Conservation (phyloP, 2,113 vertebrate genomes). For the Hemibagrus wyckioides region DNA sequence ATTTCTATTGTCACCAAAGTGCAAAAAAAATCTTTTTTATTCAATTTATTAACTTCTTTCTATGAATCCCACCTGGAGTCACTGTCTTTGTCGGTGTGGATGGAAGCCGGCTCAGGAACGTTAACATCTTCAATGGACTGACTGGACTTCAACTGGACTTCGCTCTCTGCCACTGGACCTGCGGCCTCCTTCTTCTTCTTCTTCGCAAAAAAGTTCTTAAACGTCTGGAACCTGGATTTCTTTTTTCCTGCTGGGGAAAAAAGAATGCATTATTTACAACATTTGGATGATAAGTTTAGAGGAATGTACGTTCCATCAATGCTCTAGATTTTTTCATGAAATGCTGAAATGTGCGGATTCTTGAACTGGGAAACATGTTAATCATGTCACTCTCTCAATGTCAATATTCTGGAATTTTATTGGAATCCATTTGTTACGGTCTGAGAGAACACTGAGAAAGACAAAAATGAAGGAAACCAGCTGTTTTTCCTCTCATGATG, state of each 20-base stretch:
- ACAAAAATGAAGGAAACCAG: neutral
- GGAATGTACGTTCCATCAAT: conserved; percentile 3
- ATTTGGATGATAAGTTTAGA: neutral
- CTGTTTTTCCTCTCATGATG: neutral
- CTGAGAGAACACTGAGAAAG: neutral
- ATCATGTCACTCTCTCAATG: neutral
- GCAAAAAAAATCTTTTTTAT: no score
- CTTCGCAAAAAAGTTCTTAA: conserved; percentile 88
- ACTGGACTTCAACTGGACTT: conserved; percentile 69
- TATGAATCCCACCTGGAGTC: conserved; percentile 73
- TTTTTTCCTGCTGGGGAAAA: conserved; percentile 81
- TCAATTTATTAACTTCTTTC: neutral
- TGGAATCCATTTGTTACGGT: neutral
- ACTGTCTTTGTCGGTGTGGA: conserved; percentile 56
- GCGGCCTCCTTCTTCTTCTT: conserved; percentile 83
- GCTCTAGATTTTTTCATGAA: neutral
- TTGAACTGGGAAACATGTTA: neutral
- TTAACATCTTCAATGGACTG: conserved; percentile 80
- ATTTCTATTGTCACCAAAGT: neutral
- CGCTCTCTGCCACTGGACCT: conserved; percentile 55
- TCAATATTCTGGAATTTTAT: neutral
- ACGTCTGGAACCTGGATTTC: conserved; percentile 90
- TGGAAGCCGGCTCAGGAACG: conserved; percentile 61
- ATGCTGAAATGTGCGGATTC: neutral
- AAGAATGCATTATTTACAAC: neutral